Conservation (phyloP, 2,797 vertebrate genomes). For the Garrulus glandarius region DNA sequence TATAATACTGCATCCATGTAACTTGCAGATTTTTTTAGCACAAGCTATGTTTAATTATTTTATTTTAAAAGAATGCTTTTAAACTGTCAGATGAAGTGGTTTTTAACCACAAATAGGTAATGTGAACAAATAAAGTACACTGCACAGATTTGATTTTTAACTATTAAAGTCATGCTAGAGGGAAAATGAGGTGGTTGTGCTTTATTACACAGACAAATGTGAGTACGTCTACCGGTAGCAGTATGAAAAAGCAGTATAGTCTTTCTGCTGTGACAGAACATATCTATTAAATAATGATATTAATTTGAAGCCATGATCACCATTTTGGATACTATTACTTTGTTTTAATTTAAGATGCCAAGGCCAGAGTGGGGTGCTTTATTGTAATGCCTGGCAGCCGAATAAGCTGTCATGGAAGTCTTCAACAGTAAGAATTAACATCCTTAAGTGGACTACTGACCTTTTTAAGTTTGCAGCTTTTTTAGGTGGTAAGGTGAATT, state of each 20-base stretch:
- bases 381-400: not conserved
- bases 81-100: conserved; percentile 70
- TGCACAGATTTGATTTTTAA: conserved; percentile 48
- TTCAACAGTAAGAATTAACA: not conserved
- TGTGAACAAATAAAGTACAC: conserved; percentile 76
- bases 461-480: not conserved
- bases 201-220: not conserved
- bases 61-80: conserved; percentile 74
- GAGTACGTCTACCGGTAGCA: fast-evolving
- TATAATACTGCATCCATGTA: conserved; percentile 34
- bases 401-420: not conserved
- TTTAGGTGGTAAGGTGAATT: not conserved
- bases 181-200: not conserved
- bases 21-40: conserved; percentile 58
- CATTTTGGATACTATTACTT: not conserved
- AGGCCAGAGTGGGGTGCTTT: not conserved
- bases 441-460: not conserved
- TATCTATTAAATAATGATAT: not conserved
- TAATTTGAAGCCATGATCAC: not conserved
- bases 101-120: conserved; percentile 71
- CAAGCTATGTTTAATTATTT: conserved; percentile 64
- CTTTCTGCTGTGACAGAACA: not conserved
- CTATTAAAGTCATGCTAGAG: conserved; percentile 46
- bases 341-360: not conserved
- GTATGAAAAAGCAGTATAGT: not conserved